phyloP scores from a whole-genome alignment of 2,797 vertebrate genomes.

The Microctenopoma lineatum region DNA sequence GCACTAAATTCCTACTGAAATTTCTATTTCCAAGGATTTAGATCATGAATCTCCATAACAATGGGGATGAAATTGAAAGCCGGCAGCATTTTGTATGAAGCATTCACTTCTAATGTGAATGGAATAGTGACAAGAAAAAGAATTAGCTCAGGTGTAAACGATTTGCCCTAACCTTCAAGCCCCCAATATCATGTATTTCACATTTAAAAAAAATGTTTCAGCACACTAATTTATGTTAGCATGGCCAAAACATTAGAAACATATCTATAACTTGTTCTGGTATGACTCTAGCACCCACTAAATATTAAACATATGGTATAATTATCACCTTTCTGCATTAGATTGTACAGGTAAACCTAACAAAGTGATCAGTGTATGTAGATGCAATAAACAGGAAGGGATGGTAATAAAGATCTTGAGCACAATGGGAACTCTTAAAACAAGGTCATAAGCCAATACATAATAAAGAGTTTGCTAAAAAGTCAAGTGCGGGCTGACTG shows the following conservation, averaged over 20 bases:
- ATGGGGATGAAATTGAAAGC: conserved; percentile 54
- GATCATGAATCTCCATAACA: conserved; percentile 67
- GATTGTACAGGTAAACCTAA: no score
- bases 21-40: conserved; percentile 49
- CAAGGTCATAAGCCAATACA: no score
- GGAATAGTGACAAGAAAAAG: conserved; percentile 32
- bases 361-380: neutral
- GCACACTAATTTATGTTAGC: no score
- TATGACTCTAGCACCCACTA: no score
- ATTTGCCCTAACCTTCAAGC: conserved; percentile 2
- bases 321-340: no score
- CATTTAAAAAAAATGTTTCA: neutral
- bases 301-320: no score
- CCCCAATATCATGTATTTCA: conserved; percentile 15
- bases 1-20: conserved; percentile 55
- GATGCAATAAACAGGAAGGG: conserved; percentile 1
- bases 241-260: neutral
- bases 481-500: no score
- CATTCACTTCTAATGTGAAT: conserved; percentile 38
- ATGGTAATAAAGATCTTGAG: neutral
- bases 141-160: conserved; percentile 36
- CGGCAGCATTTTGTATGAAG: conserved; percentile 47
- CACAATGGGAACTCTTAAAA: neutral
- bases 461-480: no score
- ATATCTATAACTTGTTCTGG: no score